Percentiles rank a stretch among this genome's conserved stretches.
Conservation (phyloP, 2,797 vertebrate genomes). For the Xenopus petersii region DNA sequence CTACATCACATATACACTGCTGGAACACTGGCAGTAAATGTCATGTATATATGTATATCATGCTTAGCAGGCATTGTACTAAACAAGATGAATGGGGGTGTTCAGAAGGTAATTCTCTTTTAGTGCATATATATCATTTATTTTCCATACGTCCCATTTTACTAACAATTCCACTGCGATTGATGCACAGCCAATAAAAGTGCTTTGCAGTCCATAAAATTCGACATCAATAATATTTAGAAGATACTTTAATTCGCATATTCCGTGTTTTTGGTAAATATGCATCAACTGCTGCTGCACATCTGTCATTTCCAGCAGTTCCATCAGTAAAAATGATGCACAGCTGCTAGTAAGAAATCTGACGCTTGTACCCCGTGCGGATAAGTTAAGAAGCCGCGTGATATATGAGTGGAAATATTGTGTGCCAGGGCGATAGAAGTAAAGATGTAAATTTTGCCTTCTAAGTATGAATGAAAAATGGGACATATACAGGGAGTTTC, state of each 20-base stretch:
- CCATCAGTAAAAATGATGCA: constrained; percentile 24
- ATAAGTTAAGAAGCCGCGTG: no score
- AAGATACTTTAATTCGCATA: background rate
- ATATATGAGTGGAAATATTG: no score
- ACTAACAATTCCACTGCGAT: background rate
- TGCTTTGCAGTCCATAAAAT: background rate
- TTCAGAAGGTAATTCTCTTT: background rate
- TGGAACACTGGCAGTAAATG: no score
- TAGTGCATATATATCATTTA: background rate
- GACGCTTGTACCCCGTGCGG: no score
- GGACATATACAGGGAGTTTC: no score
- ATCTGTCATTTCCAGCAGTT: constrained; percentile 2
- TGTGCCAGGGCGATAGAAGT: no score
- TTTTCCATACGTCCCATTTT: background rate
- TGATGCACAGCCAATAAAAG: constrained; percentile 1
- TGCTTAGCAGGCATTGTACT: background rate
- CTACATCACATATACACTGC: no score
- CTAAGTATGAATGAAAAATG: no score
- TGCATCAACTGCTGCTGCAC: background rate
- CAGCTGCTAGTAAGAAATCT: no score
- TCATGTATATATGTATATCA: background rate
- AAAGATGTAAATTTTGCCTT: no score
- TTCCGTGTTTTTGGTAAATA: constrained; percentile 5
- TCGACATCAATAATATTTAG: background rate
- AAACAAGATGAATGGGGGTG: background rate